Conservation (phyloP, 2,888 invertebrate genomes). For the Yponomeuta cagnagella region DNA sequence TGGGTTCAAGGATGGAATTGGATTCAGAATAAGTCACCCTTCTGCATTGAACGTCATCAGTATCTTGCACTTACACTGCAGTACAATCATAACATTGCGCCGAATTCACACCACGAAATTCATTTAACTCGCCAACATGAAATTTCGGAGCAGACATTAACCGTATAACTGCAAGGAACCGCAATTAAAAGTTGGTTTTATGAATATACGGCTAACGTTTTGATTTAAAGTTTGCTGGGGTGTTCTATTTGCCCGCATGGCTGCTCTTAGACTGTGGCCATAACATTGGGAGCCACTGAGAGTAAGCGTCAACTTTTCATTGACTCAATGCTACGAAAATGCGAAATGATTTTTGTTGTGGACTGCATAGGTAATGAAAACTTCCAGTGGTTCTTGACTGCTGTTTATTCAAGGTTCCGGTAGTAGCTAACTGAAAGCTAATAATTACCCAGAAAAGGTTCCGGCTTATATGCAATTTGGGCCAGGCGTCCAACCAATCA, state of each 20-base stretch:
- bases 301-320: not conserved
- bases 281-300: not conserved
- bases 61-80: not conserved
- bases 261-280: not conserved
- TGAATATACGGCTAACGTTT: constrained; percentile 60
- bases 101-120: constrained; percentile 52
- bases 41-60: not conserved
- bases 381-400: too few relatives aligned
- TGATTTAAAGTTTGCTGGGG: constrained; percentile 61
- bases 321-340: not conserved
- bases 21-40: not conserved
- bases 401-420: too few relatives aligned
- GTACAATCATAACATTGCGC: constrained; percentile 32
- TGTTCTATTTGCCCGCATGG: constrained; percentile 7
- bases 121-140: constrained; percentile 51
- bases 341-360: too few relatives aligned
- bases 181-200: constrained; percentile 69
- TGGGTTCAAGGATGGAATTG: too few relatives aligned
- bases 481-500: too few relatives aligned
- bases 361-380: too few relatives aligned
- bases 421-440: too few relatives aligned
- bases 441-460: too few relatives aligned
- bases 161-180: constrained; percentile 55
- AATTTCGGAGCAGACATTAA: constrained; percentile 51
- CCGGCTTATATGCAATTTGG: too few relatives aligned